Evolutionary conservation across 2,113 vertebrate species (phyloP), one percentile per base, ranked within the genome.

Genomic region (Labeo catla): DNA sequence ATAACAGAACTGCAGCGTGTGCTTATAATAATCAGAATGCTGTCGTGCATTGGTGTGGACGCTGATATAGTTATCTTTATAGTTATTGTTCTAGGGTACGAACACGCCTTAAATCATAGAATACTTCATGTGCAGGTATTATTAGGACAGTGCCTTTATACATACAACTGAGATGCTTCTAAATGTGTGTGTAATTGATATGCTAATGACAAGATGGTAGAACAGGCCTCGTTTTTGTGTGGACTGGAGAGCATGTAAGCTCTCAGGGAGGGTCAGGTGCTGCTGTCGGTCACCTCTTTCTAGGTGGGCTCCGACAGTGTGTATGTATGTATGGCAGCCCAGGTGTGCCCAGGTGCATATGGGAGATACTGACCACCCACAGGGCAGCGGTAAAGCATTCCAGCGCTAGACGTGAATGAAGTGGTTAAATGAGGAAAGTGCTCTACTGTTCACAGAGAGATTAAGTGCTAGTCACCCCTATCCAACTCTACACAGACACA

Each of bases 291-390:
- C 66, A 73, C 47, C 36, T 83, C 47, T 76, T 15, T 83, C 70
- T 87, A 87, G 86, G 86, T 77, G 73, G 86, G 70, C 80, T 70
- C 9, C 34, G 28, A 11, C 21, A 57, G 80, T 68, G 59, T 83
- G 34, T 73, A 36, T 57, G 11, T 19, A 52, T 70, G 45, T 34
- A 73, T 65, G 57, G 28, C 49, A 76, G 28, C 16, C 85, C 85
- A 86, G 85, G 85, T 86, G 78, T 86, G 59, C 59, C 72, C 72
- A 83, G 80, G 80, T 87, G 80, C 21, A 52, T 82, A 43, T 68
- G 6, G 36, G 50, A 70, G 81, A 73, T 12, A 84, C n/a, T 86
- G 86, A 83, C 86, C 80, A 83, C 80, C 86, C 80, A 87, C 86
- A 68, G 16, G 50, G 52, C 13, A n/a, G 81, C 13, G 19, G 50